Evolutionary conservation across 1,140 invertebrate species (phyloP).

Genomic region (Drosophila pruinosa): DNA sequence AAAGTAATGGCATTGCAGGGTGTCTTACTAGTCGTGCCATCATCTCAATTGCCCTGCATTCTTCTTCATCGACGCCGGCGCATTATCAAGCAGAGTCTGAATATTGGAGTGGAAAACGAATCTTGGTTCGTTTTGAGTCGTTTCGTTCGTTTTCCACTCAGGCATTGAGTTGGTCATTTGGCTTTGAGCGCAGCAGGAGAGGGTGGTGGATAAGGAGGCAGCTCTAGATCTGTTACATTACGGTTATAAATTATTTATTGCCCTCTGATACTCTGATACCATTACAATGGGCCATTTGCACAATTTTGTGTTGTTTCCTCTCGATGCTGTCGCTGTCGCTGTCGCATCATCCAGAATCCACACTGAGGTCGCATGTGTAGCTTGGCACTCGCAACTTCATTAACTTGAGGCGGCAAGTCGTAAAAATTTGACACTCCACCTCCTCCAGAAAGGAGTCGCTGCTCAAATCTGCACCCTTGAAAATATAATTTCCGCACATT

Average conservation of each 20-base stretch:
- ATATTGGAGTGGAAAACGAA: slow-evolving; percentile 16
- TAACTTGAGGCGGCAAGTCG: slow-evolving; percentile 62
- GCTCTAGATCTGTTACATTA: slow-evolving; percentile 57
- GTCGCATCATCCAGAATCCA: too few relatives aligned
- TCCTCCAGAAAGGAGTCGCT: background rate
- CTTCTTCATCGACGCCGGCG: slow-evolving; percentile 62
- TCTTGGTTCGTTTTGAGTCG: slow-evolving; percentile 16
- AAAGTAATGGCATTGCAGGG: too few relatives aligned
- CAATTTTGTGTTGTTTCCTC: slow-evolving; percentile 10
- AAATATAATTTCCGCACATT: slow-evolving; percentile 78
- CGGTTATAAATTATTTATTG: slow-evolving; percentile 77
- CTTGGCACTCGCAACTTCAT: slow-evolving; percentile 56
- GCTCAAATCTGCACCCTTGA: slow-evolving; percentile 42
- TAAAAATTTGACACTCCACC: slow-evolving; percentile 59
- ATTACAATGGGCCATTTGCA: slow-evolving; percentile 41
- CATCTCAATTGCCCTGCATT: background rate
- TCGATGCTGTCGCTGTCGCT: background rate
- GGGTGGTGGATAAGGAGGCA: background rate
- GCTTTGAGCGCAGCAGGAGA: background rate
- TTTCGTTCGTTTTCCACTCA: slow-evolving; percentile 4
- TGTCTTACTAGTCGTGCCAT: background rate
- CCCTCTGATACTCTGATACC: slow-evolving; percentile 46
- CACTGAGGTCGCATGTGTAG: slow-evolving; percentile 56
- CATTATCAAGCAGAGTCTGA: slow-evolving; percentile 7
- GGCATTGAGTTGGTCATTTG: slow-evolving; percentile 5